phyloP scores from a whole-genome alignment of 1,140 invertebrate species.

The Heliothis virescens region DNA sequence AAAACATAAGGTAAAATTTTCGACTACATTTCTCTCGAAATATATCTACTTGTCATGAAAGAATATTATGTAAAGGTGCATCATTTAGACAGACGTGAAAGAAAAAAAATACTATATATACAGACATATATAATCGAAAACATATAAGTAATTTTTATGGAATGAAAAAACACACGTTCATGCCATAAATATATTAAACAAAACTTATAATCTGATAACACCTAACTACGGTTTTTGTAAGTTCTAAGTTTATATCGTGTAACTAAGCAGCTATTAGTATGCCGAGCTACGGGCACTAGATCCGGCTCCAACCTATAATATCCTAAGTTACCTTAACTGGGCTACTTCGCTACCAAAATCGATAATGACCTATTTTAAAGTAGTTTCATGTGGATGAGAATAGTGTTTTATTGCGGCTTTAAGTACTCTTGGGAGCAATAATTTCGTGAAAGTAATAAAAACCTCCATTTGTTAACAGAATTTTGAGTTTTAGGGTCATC shows the following conservation, averaged over 20 bases:
- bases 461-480: too few species aligned
- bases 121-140: too few species aligned
- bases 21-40: too few species aligned
- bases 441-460: too few species aligned
- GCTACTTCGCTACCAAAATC: conserved; percentile 22
- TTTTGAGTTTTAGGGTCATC: too few species aligned
- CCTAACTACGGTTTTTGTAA: not conserved
- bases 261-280: conserved; percentile 23
- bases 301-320: conserved; percentile 4
- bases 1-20: too few species aligned
- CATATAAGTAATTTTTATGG: too few species aligned
- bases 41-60: too few species aligned
- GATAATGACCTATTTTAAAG: conserved; percentile 32
- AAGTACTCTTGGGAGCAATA: too few species aligned
- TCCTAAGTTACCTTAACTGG: conserved; percentile 19
- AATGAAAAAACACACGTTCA: too few species aligned
- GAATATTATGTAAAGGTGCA: not conserved
- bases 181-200: too few species aligned
- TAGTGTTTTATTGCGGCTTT: not conserved
- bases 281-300: conserved; percentile 7
- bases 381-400: conserved; percentile 1
- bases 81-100: not conserved
- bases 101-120: not conserved
- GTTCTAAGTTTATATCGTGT: not conserved
- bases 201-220: not conserved